These are phyloP conservation scores for Stylophora pistillata DNA, from an alignment of 64 coral and sea anemone genomes.

Conservation along the genomic window DNA sequence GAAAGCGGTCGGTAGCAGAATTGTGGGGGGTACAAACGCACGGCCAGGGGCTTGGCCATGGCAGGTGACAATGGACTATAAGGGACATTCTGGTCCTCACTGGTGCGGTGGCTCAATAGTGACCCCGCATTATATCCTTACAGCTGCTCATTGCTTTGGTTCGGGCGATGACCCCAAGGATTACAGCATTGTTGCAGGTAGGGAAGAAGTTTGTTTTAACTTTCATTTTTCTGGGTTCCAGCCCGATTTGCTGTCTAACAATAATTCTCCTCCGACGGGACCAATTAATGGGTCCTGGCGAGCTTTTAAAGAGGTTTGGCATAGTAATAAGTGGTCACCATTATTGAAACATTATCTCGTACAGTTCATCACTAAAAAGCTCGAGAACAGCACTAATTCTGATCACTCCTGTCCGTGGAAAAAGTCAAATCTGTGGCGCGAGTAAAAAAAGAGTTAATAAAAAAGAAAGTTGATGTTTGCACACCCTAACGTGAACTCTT, in stretches of 20 bases:
- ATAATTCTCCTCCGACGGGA: neutral
- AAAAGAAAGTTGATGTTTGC: no score
- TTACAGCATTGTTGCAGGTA: constrained; percentile 83
- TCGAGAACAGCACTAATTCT: no score
- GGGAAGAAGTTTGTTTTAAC: neutral
- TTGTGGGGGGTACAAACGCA: constrained; percentile 78
- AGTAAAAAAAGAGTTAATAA: no score
- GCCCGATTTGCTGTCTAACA: neutral
- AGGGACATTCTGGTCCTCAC: constrained; percentile 50
- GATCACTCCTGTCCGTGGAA: no score
- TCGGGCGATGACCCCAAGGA: constrained; percentile 51
- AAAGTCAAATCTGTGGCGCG: no score
- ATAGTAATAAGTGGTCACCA: no score
- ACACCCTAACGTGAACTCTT: no score
- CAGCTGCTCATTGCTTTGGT: constrained; percentile 86
- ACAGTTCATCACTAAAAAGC: no score
- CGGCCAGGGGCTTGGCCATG: constrained; percentile 76
- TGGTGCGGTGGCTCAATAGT: constrained; percentile 85
- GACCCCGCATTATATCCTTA: constrained; percentile 69
- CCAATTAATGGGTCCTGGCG: no score
- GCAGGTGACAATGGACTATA: constrained; percentile 89
- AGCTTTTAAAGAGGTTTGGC: no score
- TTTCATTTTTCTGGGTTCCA: neutral
- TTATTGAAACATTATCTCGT: no score
- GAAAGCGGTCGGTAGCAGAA: constrained; percentile 60